Percentiles rank a stretch among this genome's conserved stretches.
Conservation (phyloP, 2,113 vertebrate genomes). For the Lasiurus cinereus region DNA sequence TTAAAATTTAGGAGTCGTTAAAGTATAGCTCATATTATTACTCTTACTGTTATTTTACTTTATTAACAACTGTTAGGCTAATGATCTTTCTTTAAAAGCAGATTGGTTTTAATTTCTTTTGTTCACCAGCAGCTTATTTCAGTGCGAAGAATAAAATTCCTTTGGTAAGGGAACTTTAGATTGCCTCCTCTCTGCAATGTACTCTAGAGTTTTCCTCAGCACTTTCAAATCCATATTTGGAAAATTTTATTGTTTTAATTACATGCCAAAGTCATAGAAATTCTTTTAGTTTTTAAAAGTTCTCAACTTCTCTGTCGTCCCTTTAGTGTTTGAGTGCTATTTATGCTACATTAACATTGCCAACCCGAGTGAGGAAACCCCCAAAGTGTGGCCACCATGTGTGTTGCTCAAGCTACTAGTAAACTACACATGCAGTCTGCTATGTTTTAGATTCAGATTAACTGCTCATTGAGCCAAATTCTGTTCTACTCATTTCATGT, state of each 20-base stretch:
- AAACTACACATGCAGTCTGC: background rate
- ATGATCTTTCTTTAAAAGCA: conserved; percentile 54
- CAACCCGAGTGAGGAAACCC: background rate
- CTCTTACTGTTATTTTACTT: conserved; percentile 14
- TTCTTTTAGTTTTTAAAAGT: conserved; percentile 56
- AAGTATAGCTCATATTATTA: background rate
- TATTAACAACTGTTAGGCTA: conserved; percentile 29
- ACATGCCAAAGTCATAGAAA: conserved; percentile 16
- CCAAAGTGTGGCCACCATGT: background rate
- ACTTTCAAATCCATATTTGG: conserved; percentile 61
- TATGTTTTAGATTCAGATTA: background rate
- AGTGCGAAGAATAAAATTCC: conserved; percentile 10
- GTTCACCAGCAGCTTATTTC: conserved; percentile 63
- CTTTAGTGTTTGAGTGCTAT: conserved; percentile 20
- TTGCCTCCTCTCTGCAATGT: background rate
- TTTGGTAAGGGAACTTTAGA: background rate
- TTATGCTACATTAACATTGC: conserved; percentile 12
- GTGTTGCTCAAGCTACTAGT: background rate
- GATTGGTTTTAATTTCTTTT: conserved; percentile 36
- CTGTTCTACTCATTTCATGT: background rate
- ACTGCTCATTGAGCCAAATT: background rate
- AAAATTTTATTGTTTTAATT: conserved; percentile 69
- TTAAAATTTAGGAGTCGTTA: conserved; percentile 43
- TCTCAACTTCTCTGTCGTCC: conserved; percentile 5
- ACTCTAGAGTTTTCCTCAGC: conserved; percentile 10